Evolutionary conservation across 37 sponge, comb jelly and placozoan species (phyloP), one percentile per base, ranked within the genome.

Genomic region (Eunapius fragilis): DNA sequence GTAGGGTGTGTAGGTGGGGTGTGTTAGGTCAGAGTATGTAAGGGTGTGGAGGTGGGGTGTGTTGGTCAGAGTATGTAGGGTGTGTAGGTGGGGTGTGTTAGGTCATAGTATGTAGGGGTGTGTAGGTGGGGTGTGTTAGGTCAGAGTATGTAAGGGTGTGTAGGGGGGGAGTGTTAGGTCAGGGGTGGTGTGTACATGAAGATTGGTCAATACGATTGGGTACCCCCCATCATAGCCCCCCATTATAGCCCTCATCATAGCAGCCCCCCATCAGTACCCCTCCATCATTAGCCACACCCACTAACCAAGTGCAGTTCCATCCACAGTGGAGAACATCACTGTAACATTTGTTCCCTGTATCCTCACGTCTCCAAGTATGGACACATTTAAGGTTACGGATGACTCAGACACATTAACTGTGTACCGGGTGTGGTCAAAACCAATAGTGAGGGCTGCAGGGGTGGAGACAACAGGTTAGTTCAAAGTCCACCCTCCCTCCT

Each of bases 241-340:
- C 58, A 58, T 10, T 58, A 58, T 11, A 58, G 6, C 7, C 22
- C 7, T 58, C 58, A 58, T 10, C 14, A 58, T 11, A 58, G 6
- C 22, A 58, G 6, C 58, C 6, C 19, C 14, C 19, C 58, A 58
- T 19, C 58, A 19, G 6, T 19, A 58, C 1, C 14, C 6, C 22
- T 17, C 14, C 22, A 17, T 58, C 58, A 58, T 1, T 58, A 58
- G 19, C 14, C 58, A 12, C 3, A 1, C 58, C 25, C 26, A 48
- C n/a, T 84, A 28, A 90, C 91, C 37, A 30, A 1, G 35, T 25
- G 90, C 90, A 27, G 75, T 80, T 68, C 87, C 86, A 82, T 86
- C 87, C 26, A 0, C 26, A 77, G 87, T 90, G 37, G 41, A 24
- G 31, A 90, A 36, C 10, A 14, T 12, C 1, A 86, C 78, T 67